These are phyloP conservation scores for Prochilodus magdalenae DNA, from an alignment of 2,113 vertebrate species.

Conservation along the genomic window DNA sequence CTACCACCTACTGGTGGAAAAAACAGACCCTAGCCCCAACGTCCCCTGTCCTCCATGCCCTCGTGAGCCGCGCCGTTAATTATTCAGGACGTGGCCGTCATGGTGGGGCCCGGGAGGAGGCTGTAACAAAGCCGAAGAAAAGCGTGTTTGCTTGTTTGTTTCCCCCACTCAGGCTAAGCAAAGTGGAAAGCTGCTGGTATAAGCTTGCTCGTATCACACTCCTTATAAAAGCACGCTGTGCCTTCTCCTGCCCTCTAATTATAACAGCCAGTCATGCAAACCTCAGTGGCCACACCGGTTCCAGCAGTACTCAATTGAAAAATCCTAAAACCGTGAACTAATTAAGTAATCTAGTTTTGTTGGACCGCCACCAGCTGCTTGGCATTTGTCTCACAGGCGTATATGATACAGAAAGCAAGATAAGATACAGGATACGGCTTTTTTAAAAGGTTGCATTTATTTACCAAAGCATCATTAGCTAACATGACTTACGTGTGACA, in stretches of 20 bases:
- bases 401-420: too few relatives aligned
- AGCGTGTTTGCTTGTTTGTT: constrained; percentile 40
- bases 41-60: constrained; percentile 17
- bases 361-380: too few relatives aligned
- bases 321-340: too few relatives aligned
- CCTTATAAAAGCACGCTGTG: constrained; percentile 42
- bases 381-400: too few relatives aligned
- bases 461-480: too few relatives aligned
- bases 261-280: constrained; percentile 34
- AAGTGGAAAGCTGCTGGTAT: constrained; percentile 33
- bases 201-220: constrained; percentile 16
- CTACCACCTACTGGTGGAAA: constrained; percentile 68
- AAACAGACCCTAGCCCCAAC: constrained; percentile 31
- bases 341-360: too few relatives aligned
- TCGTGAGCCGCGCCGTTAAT: constrained; percentile 18
- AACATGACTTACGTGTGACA: too few relatives aligned
- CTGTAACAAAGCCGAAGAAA: constrained; percentile 15
- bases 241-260: constrained; percentile 31
- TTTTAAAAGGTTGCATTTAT: too few relatives aligned
- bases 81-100: constrained; percentile 30
- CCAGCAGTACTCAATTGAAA: not conserved
- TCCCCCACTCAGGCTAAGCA: constrained; percentile 34
- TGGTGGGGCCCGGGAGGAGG: constrained; percentile 26
- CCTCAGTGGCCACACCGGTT: not conserved
- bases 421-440: too few relatives aligned